Evolutionary conservation across 2,888 invertebrate genomes (phyloP).

Genomic region (Phorcus lineatus): DNA sequence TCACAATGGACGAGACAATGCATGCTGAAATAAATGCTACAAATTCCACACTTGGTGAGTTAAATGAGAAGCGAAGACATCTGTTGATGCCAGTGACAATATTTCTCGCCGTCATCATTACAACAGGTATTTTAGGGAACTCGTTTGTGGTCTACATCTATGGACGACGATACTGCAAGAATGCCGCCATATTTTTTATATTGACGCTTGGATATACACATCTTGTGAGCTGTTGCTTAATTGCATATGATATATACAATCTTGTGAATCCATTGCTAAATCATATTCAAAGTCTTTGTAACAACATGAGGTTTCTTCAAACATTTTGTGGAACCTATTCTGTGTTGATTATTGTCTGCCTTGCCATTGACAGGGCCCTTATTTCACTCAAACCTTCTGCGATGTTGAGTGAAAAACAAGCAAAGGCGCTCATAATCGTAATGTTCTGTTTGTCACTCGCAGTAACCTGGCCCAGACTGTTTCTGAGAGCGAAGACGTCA

Average conservation of each 20-base stretch:
- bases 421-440: conserved; percentile 50
- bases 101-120: neutral
- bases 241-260: conserved; percentile 2
- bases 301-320: conserved; percentile 10
- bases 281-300: neutral
- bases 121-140: neutral
- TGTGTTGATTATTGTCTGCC: neutral
- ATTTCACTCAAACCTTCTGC: neutral
- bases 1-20: too few relatives aligned
- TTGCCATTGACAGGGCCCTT: conserved; percentile 8
- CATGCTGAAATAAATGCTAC: too few relatives aligned
- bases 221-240: neutral
- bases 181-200: conserved; percentile 6
- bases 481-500: conserved; percentile 54
- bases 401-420: conserved; percentile 33
- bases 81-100: neutral
- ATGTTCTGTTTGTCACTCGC: conserved; percentile 45
- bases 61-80: neutral
- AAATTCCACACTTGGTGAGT: neutral
- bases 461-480: conserved; percentile 55
- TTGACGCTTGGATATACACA: neutral
- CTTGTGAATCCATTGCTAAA: neutral
- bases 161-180: neutral
- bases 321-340: neutral
- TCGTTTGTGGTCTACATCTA: neutral